Conservation (phyloP, 2,797 vertebrate genomes). For the Parauchenoglanis punctatus region DNA sequence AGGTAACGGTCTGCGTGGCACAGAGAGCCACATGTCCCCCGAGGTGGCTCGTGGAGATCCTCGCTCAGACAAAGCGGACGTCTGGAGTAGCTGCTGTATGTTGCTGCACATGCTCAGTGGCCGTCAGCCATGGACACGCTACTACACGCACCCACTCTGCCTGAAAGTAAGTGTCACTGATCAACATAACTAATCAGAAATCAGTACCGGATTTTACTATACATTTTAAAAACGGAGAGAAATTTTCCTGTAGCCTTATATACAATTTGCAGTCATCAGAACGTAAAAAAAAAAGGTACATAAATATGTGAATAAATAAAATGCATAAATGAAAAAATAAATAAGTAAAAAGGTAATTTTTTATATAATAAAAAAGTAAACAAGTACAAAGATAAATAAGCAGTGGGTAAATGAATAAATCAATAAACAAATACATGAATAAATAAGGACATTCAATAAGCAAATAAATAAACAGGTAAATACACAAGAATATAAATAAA, state of each 20-base stretch:
- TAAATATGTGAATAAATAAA: not conserved
- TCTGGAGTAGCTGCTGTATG: slow-evolving; percentile 89
- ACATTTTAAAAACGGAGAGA: not conserved
- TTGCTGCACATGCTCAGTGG: slow-evolving; percentile 86
- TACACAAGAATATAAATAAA: not conserved
- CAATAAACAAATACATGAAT: not conserved
- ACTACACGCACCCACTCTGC: slow-evolving; percentile 80
- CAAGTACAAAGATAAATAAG: not conserved
- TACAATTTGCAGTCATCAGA: not conserved
- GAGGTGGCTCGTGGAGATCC: slow-evolving; percentile 81
- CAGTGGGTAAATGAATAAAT: not conserved
- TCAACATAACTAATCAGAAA: not conserved
- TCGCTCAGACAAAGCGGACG: slow-evolving; percentile 78
- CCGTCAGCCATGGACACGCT: slow-evolving; percentile 84
- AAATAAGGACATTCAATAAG: not conserved
- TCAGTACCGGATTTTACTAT: too few species aligned
- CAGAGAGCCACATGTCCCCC: slow-evolving; percentile 85
- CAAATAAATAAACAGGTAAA: not conserved
- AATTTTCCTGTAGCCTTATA: not conserved
- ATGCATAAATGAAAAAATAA: too few species aligned
- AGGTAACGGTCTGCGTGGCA: slow-evolving; percentile 83
- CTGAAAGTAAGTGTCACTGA: slow-evolving; percentile 73
- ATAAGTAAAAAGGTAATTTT: not conserved
- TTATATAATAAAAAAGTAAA: too few species aligned
- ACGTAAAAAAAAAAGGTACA: not conserved